Evolutionary conservation across 2,797 vertebrate genomes (phyloP), one percentile per base, ranked within the genome.

Genomic region (Tiaroga cobitis): DNA sequence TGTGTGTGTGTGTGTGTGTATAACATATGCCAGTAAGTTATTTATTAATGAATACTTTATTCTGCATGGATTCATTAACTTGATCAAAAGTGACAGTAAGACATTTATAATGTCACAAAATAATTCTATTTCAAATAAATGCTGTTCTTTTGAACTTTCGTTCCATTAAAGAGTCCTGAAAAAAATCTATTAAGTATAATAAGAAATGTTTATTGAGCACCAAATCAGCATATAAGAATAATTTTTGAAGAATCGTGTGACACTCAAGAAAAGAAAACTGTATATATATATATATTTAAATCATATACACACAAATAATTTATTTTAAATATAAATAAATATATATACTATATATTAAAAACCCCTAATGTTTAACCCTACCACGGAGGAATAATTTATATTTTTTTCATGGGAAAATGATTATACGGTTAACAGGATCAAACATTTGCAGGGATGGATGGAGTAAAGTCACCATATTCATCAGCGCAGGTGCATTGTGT

Each of bases 401-500:
- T 32, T 46, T 82, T 82, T 63, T 61, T 13, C 46, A 15, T 59
- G n/a, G 54, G 39, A 73, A 54, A 41, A 49, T 49, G 54, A 83
- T 75, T 34, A 26, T 37, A 67, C 10, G 0, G 5, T 49, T 49
- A 19, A 67, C n/a, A 56, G 18, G 73, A 54, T 73, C 26, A 82
- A 82, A 68, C 63, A 68, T 29, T 49, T 54, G 4, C 24, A 26
- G n/a, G 26, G 18, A 46, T 21, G 26, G 80, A 81, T 61, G 37
- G 15, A 70, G 7, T 81, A 59, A 63, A 59, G 26, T 61, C 54
- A 46, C 54, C 16, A 32, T 54, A 54, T 65, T 51, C 29, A 76
- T n/a, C 34, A 84, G 37, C 2, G 26, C 82, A 78, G 73, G 77
- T 80, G 77, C 61, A 65, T 19, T 4, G 39, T 79, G 46, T 84